Evolutionary conservation across 2,888 invertebrate genomes (phyloP), one percentile per base, ranked within the genome.

Genomic region (Lepidocyrtinus sp.): DNA sequence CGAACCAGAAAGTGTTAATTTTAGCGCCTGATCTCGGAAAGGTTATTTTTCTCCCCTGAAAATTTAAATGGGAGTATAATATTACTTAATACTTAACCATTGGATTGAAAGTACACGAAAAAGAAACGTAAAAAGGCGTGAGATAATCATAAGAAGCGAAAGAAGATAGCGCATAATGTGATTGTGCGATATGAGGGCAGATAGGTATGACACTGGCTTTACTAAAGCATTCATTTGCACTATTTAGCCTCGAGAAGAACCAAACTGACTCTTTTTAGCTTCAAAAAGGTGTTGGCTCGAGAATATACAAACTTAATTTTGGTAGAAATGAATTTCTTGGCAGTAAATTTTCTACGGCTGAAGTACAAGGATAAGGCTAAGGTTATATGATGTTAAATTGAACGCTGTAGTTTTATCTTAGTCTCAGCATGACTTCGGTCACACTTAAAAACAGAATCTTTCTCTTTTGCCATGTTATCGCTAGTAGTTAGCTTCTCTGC

Each of bases 301-400:
- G 12, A 36, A 36, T 36, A 36, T 36, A 7, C 12, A 7, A 36
- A 17, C 12, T 15, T 2, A 50, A 12, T 50, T 50, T 50, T 2
- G 15, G n/a, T 50, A 5, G 12, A 36, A 36, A 7, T 12, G 12
- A 50, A 50, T 2, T 50, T 7, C 50, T 50, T 36, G 36, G 50
- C 50, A n/a, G n/a, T 12, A 1, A 12, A 12, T 50, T 50, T 50
- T 2, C 2, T 50, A n/a, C 17, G 50, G 50, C 50, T 50, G 5
- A 50, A 7, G 50, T 50, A 50, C 50, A 50, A 50, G 50, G 50
- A 50, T 50, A 50, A 50, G 50, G 50, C 50, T 50, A 50, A 50
- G 15, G 50, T 50, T 50, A 12, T 50, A 50, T 12, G 5, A 50
- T 50, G 1, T 1, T 12, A 50, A 50, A 7, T 17, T 17, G 50